Evolutionary conservation across 2,797 vertebrate species (phyloP).

Genomic region (Prionace glauca): DNA sequence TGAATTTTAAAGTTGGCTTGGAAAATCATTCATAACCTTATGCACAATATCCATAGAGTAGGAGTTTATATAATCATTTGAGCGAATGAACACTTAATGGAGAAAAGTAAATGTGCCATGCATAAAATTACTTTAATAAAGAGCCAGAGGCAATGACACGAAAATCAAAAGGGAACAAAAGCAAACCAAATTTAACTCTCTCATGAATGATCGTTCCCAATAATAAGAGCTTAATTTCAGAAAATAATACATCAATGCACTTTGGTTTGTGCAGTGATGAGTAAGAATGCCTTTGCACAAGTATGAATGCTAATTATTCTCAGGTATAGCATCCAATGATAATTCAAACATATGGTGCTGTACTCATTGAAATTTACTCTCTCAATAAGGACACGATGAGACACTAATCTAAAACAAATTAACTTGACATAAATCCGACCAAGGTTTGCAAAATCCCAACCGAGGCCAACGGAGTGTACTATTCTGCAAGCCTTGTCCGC

Average conservation of each 20-base stretch:
- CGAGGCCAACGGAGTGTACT: too few species aligned
- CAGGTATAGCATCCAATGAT: background rate
- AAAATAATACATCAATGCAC: background rate
- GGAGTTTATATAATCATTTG: slow-evolving; percentile 28
- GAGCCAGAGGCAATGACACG: background rate
- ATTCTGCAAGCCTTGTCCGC: too few species aligned
- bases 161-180: background rate
- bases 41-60: background rate
- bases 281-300: background rate
- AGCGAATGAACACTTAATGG: background rate
- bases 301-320: background rate
- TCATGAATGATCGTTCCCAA: background rate
- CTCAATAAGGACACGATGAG: background rate
- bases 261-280: background rate
- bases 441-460: too few species aligned
- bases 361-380: background rate
- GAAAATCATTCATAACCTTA: slow-evolving; percentile 5
- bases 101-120: background rate
- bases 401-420: background rate
- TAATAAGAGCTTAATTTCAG: background rate
- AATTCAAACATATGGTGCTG: background rate
- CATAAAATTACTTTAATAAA: slow-evolving; percentile 24
- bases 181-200: background rate
- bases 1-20: background rate
- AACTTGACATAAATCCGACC: background rate